Base-by-base conservation (phyloP, 2,113 vertebrate species). In the Anolis sagrei region DNA sequence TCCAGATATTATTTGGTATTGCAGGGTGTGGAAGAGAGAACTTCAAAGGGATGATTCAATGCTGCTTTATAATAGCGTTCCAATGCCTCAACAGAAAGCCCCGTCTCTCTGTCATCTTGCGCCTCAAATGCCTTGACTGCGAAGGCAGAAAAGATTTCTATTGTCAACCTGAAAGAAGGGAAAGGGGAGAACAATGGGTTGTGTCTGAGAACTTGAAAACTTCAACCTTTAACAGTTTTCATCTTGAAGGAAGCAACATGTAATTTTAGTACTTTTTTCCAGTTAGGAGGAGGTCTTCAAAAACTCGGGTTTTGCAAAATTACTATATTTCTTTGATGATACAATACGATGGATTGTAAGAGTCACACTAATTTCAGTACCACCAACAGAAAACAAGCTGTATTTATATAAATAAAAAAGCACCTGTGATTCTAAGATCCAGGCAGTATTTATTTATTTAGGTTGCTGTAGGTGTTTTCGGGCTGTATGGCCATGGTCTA, bases 1-100 rank as follows among this genome's bases (percentile, higher is more conserved):
- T 83, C 84, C 64, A 87, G 87, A 80, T 87, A 87, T 75, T 10
- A 72, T 23, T 1, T 0, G 32, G 89, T 84, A 92, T 1, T 27
- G 7, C 13, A 64, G 75, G 44, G 4, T 66, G 21, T 14, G 74
- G 29, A 21, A 4, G 36, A 21, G 21, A 51, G 62, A 34, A 29
- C n/a, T 21, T 77, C 61, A 36, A 27, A 54, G 62, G 29, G 8
- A 54, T 51, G 21, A 19, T 58, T 39, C 64, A 29, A 1, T 36
- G n/a, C 36, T 51, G 36, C 39, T n/a, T 66, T 76, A 68, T 25
- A 49, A 82, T 1, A 34, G 10, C 54, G 48, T 23, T n/a, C 51
- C 44, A 77, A n/a, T 0, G 7, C 25, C 76, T 77, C 32, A 13
- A 16, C 44, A 9, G 51, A 54, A 70, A 54, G 21, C 32, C 69